phyloP scores from a whole-genome alignment of 1,140 invertebrate species.

The Camponotus pennsylvanicus region DNA sequence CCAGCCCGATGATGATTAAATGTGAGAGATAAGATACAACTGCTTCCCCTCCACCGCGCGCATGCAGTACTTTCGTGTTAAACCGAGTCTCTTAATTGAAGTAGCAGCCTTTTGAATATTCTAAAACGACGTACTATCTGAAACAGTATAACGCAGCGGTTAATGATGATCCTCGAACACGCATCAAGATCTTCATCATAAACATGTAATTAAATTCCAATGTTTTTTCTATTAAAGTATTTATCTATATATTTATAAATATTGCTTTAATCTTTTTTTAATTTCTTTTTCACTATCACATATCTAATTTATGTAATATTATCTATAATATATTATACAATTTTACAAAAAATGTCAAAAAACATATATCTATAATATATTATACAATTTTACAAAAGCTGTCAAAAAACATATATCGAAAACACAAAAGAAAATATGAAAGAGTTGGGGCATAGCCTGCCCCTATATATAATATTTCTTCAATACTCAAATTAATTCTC shows the following conservation, averaged over 20 bases:
- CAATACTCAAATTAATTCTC: constrained; percentile 35
- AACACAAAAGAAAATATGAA: neutral
- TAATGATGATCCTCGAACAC: constrained; percentile 4
- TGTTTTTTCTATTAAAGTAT: neutral
- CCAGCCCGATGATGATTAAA: constrained; percentile 71
- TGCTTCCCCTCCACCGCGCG: constrained; percentile 56
- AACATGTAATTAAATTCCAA: constrained; percentile 1
- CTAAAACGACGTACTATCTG: constrained; percentile 10
- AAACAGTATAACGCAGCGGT: constrained; percentile 30
- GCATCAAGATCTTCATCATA: constrained; percentile 27
- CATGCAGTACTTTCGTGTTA: constrained; percentile 52
- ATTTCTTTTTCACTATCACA: neutral
- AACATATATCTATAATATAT: neutral
- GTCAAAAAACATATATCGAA: neutral
- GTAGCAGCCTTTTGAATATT: constrained; percentile 56
- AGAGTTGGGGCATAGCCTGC: neutral
- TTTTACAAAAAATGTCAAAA: neutral
- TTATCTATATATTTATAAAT: neutral
- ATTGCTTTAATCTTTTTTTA: neutral
- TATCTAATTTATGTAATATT: constrained; percentile 17
- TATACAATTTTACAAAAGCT: neutral
- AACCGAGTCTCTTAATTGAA: constrained; percentile 58
- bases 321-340: neutral
- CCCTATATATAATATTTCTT: constrained; percentile 31
- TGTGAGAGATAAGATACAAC: constrained; percentile 75